Conservation (phyloP, 1,140 invertebrate species). For the Orchesella cincta region DNA sequence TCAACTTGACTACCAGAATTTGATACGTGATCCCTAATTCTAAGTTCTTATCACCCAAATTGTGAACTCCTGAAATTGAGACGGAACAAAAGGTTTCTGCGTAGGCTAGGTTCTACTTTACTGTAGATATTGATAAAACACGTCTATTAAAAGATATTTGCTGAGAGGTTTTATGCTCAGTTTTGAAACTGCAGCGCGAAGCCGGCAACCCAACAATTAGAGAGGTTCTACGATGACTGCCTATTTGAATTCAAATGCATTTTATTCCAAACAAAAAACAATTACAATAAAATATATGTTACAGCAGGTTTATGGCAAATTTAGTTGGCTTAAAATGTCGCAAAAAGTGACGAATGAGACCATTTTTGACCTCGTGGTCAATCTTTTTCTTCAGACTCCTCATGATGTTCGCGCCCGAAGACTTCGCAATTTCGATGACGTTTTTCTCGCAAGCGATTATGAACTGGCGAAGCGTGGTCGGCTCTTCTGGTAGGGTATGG, state of each 20-base stretch:
- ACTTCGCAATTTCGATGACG: not conserved
- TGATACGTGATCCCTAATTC: no score
- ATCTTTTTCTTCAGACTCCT: not conserved
- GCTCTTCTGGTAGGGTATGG: not conserved
- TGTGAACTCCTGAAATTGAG: no score
- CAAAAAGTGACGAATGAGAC: not conserved
- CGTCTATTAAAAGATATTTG: no score
- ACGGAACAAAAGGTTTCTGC: no score
- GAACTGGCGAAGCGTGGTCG: not conserved
- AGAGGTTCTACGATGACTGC: not conserved
- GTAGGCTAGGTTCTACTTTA: no score
- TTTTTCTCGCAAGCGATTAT: not conserved
- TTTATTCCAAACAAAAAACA: not conserved
- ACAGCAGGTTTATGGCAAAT: not conserved
- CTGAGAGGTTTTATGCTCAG: no score
- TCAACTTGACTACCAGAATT: no score
- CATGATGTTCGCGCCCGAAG: not conserved
- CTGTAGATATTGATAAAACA: no score
- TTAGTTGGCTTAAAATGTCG: not conserved
- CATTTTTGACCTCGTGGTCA: not conserved
- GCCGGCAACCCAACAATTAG: no score
- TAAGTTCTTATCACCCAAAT: no score
- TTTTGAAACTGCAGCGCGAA: no score
- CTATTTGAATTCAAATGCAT: not conserved
- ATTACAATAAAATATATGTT: not conserved